phyloP scores from a whole-genome alignment of 35 echinoderm and acorn worm species.

The Heliocidaris tuberculata region DNA sequence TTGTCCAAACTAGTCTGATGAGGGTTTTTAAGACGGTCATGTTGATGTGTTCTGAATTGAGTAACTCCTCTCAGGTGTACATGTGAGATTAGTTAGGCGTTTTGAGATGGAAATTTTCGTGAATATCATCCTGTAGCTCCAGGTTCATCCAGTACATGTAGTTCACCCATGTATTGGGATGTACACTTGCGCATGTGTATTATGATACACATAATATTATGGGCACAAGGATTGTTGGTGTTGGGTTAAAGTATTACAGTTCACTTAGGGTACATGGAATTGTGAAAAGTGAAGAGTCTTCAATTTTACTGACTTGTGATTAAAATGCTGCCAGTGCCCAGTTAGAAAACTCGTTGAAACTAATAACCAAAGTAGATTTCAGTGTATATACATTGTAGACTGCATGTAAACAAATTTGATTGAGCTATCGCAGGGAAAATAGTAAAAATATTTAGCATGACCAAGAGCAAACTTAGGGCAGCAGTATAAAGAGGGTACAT shows the following conservation, averaged over 20 bases:
- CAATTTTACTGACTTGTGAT: not conserved
- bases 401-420: not conserved
- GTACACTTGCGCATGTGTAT: not conserved
- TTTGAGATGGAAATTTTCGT: too few relatives aligned
- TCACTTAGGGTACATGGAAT: not conserved
- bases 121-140: not conserved
- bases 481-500: not conserved
- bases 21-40: not conserved
- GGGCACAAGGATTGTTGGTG: not conserved
- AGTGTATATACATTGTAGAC: not conserved
- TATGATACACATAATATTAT: not conserved
- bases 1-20: not conserved
- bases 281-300: not conserved
- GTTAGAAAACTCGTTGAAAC: not conserved
- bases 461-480: not conserved
- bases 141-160: not conserved
- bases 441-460: not conserved
- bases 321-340: not conserved
- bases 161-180: not conserved
- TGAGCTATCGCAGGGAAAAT: not conserved
- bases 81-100: not conserved
- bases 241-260: not conserved
- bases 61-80: not conserved
- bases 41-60: not conserved
- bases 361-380: not conserved